Percentiles rank a stretch among this genome's conserved stretches.
These are phyloP conservation scores for Linnaemya tessellans DNA, from an alignment of 2,888 invertebrate species.

Conservation along the genomic window DNA sequence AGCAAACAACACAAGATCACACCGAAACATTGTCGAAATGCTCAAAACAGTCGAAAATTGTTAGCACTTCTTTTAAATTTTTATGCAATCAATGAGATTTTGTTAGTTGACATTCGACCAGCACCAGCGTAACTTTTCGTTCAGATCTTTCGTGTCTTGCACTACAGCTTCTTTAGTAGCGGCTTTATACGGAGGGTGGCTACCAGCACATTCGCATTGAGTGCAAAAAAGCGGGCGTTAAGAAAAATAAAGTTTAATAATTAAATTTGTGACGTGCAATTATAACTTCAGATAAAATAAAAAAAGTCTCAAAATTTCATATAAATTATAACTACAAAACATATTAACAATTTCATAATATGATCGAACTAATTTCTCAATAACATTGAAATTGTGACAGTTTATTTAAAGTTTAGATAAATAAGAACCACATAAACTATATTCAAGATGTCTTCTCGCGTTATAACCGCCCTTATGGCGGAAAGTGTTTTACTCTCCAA, in stretches of 20 bases:
- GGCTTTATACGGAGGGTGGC: constrained; percentile 38
- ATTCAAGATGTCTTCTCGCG: constrained; percentile 78
- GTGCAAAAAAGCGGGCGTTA: constrained; percentile 46
- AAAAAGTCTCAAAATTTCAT: neutral
- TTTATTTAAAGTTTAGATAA: neutral
- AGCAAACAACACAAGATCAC: constrained; percentile 49
- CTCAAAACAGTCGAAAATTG: constrained; percentile 74
- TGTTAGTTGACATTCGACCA: constrained; percentile 81
- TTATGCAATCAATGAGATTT: constrained; percentile 80
- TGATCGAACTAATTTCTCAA: neutral
- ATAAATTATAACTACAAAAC: neutral
- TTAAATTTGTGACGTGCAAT: neutral
- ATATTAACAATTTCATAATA: neutral
- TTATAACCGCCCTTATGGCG: constrained; percentile 78
- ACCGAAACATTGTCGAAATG: constrained; percentile 71
- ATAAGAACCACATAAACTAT: constrained; percentile 31
- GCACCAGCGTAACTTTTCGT: constrained; percentile 76
- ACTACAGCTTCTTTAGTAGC: constrained; percentile 23
- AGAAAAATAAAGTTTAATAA: constrained; percentile 3
- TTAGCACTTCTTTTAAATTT: constrained; percentile 83
- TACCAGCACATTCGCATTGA: constrained; percentile 16
- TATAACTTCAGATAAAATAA: neutral
- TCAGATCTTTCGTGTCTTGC: constrained; percentile 25
- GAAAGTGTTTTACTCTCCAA: constrained; percentile 81
- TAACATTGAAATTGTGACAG: neutral